A percentile compares a stretch with the other conserved stretches of the same genome.
These are phyloP conservation scores for Eunapius fragilis DNA, from an alignment of 37 sponge, comb jelly and placozoan species.

Conservation along the genomic window DNA sequence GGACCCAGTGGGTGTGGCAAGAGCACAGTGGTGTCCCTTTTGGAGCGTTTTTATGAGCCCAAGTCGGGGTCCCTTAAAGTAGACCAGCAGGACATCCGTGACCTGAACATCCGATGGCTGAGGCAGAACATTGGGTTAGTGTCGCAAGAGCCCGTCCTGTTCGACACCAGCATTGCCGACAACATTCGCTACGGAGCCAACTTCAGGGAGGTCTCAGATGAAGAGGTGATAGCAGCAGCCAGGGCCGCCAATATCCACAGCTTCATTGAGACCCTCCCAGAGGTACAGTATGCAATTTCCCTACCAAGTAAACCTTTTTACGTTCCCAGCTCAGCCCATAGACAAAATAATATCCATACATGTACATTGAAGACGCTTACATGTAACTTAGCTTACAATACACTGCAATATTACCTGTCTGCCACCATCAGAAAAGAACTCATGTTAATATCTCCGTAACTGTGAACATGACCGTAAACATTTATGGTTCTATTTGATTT, in stretches of 20 bases:
- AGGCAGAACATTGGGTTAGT: constrained; percentile 80
- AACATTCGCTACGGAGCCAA: constrained; percentile 83
- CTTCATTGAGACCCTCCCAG: constrained; percentile 69
- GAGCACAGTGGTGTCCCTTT: constrained; percentile 82
- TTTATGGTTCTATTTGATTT: no score
- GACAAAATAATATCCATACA: no score
- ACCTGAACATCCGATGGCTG: constrained; percentile 69
- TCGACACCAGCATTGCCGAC: constrained; percentile 78
- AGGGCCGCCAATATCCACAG: constrained; percentile 81
- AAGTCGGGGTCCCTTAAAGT: constrained; percentile 24
- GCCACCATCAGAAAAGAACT: no score
- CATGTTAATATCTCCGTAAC: no score
- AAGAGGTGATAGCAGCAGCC: constrained; percentile 71
- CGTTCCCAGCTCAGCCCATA: no score
- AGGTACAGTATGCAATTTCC: constrained; percentile 22
- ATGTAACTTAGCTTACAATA: no score
- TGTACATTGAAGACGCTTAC: no score
- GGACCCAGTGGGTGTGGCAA: constrained; percentile 91
- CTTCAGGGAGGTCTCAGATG: constrained; percentile 61
- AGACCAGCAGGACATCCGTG: constrained; percentile 49
- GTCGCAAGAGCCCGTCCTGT: constrained; percentile 85
- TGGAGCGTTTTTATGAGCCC: constrained; percentile 83
- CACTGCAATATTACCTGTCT: no score
- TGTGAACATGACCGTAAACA: no score
- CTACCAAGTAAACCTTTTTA: no score